Conservation (phyloP, 2,888 invertebrate species). For the Marronus borbonicus region DNA sequence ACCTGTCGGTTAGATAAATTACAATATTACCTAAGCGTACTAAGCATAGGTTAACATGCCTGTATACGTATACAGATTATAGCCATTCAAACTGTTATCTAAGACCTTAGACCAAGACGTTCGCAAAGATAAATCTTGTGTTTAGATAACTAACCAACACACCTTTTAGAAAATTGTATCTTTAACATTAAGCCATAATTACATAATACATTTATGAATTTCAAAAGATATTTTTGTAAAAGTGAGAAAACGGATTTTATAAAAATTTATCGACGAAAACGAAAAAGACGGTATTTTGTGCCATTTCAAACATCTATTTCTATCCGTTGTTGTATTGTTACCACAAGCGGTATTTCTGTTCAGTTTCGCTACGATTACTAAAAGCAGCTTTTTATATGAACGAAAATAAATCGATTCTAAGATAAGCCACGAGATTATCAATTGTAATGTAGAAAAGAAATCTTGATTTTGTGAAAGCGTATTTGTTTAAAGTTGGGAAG, state of each 20-base stretch:
- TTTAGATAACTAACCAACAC: not conserved
- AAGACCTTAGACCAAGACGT: no score
- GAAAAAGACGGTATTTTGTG: constrained; percentile 55
- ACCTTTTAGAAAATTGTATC: constrained; percentile 9
- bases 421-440: constrained; percentile 18
- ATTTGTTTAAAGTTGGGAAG: constrained; percentile 23
- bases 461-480: constrained; percentile 6
- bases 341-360: constrained; percentile 3
- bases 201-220: constrained; percentile 14
- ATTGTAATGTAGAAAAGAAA: not conserved
- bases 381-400: no score
- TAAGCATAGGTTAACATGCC: no score
- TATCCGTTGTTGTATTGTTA: constrained; percentile 43
- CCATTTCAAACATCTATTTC: constrained; percentile 60
- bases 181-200: not conserved
- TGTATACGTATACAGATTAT: no score
- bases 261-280: constrained; percentile 7
- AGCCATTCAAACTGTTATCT: no score
- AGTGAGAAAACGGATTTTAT: constrained; percentile 37
- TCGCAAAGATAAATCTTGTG: not conserved
- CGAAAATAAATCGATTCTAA: constrained; percentile 5
- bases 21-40: no score
- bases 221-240: constrained; percentile 50
- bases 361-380: no score
- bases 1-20: no score